phyloP scores from a whole-genome alignment of 2,797 vertebrate genomes.

The Coluber constrictor region DNA sequence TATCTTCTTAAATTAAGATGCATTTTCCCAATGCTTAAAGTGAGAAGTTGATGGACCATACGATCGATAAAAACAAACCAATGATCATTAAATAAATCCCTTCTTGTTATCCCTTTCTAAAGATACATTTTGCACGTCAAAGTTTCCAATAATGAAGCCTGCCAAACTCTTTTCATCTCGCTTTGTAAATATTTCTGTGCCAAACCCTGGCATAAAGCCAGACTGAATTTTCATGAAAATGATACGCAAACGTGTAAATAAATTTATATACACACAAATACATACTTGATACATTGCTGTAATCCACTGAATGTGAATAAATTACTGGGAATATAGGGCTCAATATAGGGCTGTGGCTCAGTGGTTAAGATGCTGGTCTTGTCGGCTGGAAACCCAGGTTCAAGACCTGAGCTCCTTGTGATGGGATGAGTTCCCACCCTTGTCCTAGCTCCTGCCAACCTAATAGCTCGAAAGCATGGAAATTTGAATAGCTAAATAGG shows the following conservation, averaged over 20 bases:
- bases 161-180: neutral
- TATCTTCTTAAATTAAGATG: neutral
- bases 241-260: neutral
- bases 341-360: neutral
- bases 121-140: neutral
- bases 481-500: neutral
- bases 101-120: neutral
- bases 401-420: neutral
- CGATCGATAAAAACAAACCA: neutral
- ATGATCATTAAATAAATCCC: neutral
- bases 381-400: neutral
- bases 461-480: neutral
- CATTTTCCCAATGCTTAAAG: neutral
- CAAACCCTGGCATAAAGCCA: neutral
- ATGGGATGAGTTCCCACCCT: neutral
- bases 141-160: neutral
- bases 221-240: neutral
- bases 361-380: neutral
- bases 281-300: neutral
- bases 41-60: neutral
- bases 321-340: neutral
- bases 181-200: neutral
- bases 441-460: neutral
- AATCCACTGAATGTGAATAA: neutral
- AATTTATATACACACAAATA: neutral